Conservation (phyloP, 2,888 invertebrate species). For the Mallateleia sp. region DNA sequence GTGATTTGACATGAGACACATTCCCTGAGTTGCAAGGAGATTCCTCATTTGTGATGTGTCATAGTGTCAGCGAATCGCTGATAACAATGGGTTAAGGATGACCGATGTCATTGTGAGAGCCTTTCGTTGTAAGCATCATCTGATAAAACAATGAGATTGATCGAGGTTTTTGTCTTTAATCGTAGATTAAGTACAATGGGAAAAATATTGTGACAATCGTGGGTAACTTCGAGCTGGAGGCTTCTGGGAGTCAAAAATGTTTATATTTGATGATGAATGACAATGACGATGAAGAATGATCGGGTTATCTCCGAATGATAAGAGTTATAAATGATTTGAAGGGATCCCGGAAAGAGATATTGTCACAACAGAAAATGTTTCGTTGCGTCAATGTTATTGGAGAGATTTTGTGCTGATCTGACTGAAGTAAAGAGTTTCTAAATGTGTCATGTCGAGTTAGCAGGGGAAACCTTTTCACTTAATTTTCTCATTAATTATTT, state of each 20-base stretch:
- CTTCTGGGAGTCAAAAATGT: constrained; percentile 19
- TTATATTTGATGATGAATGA: constrained; percentile 50
- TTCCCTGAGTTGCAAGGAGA: constrained; percentile 13
- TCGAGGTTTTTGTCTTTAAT: constrained; percentile 46
- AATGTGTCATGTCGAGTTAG: too few relatives aligned
- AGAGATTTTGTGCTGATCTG: too few relatives aligned
- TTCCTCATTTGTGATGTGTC: constrained; percentile 57
- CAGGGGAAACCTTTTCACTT: too few relatives aligned
- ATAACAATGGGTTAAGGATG: constrained; percentile 51
- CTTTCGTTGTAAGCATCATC: constrained; percentile 62
- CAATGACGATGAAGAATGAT: constrained; percentile 43
- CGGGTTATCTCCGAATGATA: constrained; percentile 32
- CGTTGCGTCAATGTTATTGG: too few relatives aligned
- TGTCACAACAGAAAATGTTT: constrained; percentile 30
- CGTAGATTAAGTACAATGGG: constrained; percentile 43
- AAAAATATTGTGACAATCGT: constrained; percentile 57
- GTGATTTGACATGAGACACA: constrained; percentile 33
- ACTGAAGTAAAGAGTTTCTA: too few relatives aligned
- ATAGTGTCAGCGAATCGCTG: constrained; percentile 46
- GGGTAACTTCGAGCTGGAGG: not conserved
- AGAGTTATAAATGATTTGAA: constrained; percentile 43
- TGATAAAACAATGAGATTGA: constrained; percentile 63
- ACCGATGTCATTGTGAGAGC: constrained; percentile 57
- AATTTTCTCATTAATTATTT: too few relatives aligned
- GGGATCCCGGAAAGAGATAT: not conserved